Evolutionary conservation across 2,113 vertebrate species (phyloP), one percentile per base, ranked within the genome.

Genomic region (Cnemophilus loriae): DNA sequence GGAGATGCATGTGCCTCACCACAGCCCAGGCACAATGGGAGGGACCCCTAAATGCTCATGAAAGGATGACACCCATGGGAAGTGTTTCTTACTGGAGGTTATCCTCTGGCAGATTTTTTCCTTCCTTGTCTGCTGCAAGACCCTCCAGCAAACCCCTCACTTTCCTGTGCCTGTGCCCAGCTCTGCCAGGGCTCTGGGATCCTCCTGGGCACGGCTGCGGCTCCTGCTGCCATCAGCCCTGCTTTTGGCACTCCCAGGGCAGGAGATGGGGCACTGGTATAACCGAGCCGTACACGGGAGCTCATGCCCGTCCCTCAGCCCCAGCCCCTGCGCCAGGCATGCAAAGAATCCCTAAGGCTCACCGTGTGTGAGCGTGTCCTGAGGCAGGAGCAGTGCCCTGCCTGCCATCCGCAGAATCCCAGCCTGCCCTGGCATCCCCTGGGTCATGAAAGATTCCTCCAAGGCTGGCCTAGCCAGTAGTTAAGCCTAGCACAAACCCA

Each of bases 261-360:
- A 35, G 77, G 50, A 26, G 23, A 30, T 0, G 0, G 13, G 57
- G 44, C 0, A 0, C 9, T 24, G 57, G 23, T 8, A 5, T 19
- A 32, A 8, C 20, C 0, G 1, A 65, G 50, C 56, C 0, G 3
- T 5, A 4, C 3, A 9, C 1, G 6, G 21, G 28, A 65, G 39
- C 3, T 0, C 23, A 0, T 0, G 6, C 23, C 61, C n/a, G 37
- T 9, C 78, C 50, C 46, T 6, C 28, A 3, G 18, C 59, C 75
- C 69, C 5, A 4, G 28, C 13, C 68, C 39, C 26, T 32, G 42
- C 44, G 4, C 44, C 22, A 32, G 75, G 60, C 60, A 44, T 56
- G 76, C 2, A 1, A 52, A 89, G n/a, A 81, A 91, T 65, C 56
- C 86, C 53, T 7, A 5, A 15, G 23, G 3, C 32, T 86, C 5